Evolutionary conservation across 2,888 invertebrate genomes (phyloP).

Genomic region (Halictus quadricinctus): DNA sequence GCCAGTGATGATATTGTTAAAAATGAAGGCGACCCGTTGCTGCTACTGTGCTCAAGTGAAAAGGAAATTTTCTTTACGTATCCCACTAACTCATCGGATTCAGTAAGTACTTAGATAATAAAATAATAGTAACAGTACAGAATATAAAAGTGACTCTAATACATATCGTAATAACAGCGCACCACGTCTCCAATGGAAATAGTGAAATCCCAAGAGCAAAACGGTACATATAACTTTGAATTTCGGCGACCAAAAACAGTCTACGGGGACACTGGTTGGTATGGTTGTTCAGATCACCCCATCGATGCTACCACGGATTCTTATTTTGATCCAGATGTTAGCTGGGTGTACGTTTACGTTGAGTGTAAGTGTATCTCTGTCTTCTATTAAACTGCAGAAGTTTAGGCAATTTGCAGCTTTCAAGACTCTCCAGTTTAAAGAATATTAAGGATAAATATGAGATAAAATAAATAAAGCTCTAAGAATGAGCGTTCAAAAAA

Average conservation of each 20-base stretch:
- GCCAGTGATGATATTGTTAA: conserved; percentile 66
- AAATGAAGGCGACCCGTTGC: conserved; percentile 73
- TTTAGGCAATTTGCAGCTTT: not conserved
- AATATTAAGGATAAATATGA: too few species aligned
- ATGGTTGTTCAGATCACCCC: conserved; percentile 74
- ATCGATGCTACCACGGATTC: conserved; percentile 47
- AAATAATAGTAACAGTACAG: not conserved
- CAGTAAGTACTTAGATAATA: conserved; percentile 27
- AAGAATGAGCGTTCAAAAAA: too few species aligned
- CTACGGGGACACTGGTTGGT: conserved; percentile 78
- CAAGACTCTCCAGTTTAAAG: too few species aligned
- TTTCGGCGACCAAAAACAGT: conserved; percentile 66
- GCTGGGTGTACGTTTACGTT: conserved; percentile 78
- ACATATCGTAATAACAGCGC: conserved; percentile 45
- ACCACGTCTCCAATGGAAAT: conserved; percentile 55
- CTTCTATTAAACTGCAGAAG: not conserved
- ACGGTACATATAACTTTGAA: conserved; percentile 39
- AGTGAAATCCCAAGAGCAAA: not conserved
- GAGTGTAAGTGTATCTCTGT: conserved; percentile 70
- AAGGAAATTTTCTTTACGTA: conserved; percentile 66
- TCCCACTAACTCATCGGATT: conserved; percentile 54
- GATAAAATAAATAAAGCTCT: too few species aligned
- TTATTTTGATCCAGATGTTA: conserved; percentile 60
- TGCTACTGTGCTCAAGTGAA: conserved; percentile 67
- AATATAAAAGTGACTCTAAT: too few species aligned